Conservation (phyloP, 2,888 invertebrate species). For the Lasioglossum malachurum region DNA sequence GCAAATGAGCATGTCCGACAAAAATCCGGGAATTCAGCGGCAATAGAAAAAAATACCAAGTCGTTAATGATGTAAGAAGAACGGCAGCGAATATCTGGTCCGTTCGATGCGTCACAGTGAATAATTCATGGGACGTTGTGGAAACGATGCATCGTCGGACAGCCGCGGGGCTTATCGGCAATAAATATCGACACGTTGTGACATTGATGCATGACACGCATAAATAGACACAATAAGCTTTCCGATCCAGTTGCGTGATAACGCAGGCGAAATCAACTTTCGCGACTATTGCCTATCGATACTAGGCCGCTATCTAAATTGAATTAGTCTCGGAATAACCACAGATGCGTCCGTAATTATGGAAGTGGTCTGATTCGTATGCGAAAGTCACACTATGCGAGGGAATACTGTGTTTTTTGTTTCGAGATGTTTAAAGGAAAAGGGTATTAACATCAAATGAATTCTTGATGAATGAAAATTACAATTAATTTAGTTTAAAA, state of each 20-base stretch:
- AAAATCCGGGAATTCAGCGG: neutral
- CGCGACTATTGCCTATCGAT: neutral
- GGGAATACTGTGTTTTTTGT: no score
- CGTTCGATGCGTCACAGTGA: neutral
- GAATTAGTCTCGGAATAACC: neutral
- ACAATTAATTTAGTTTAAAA: no score
- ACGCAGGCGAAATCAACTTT: neutral
- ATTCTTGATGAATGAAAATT: no score
- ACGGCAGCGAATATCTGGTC: neutral
- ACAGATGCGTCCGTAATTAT: neutral
- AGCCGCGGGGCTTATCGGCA: neutral
- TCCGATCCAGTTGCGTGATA: neutral
- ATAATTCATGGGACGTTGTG: neutral
- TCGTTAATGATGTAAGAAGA: neutral
- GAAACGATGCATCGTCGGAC: slow-evolving; percentile 1
- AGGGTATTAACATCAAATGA: no score
- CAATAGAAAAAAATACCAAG: neutral
- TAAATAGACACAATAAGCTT: slow-evolving; percentile 2
- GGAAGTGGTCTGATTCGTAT: no score
- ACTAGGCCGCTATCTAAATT: neutral
- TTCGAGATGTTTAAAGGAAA: no score
- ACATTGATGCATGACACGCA: slow-evolving; percentile 12
- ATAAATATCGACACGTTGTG: neutral
- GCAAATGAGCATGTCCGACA: neutral
- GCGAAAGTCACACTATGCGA: no score